Evolutionary conservation across 2,888 invertebrate genomes (phyloP), one percentile per base, ranked within the genome.

Genomic region (Drosophila kokeensis): DNA sequence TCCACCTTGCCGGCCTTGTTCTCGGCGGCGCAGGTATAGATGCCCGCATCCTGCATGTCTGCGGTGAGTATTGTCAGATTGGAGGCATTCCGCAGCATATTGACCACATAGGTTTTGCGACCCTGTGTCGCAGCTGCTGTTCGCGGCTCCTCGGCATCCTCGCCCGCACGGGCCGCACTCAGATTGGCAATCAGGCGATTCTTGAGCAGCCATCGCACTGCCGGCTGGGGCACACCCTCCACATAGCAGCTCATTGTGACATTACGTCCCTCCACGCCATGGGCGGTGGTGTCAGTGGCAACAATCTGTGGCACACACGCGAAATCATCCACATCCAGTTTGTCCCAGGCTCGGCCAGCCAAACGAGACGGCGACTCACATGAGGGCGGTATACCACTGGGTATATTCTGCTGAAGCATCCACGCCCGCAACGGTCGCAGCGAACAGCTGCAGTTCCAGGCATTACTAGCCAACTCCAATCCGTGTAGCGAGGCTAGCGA

Each of bases 401-500:
- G 97, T 40, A 97, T 95, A 90, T 97, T 97, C 89, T 95, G 95
- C 68, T 94, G 94, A 73, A 96, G 93, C 96, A 97, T 96, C 97
- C 97, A 97, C 84, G 96, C 95, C 29, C 96, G 94, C 73, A 97
- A 92, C 0, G 97, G 96, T 63, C 96, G 94, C 70, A 97, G 92
- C 32, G 94, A 94, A 91, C 97, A 97, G 49, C 96, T 96, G 92
- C 97, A 97, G 92, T 97, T 96, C 97, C 97, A 97, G 0, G 96
- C 96, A 92, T 97, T 97, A 70, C 94, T 95, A n/a, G 96, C 95
- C 76, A 97, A 92, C 86, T 96, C 96, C 73, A 97, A 93, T 18
- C 96, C 96, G 89, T 96, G 96, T 60, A 97, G 93, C 76, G 95
- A 95, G 76, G 95, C 94, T 53, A 97, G 93, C 13, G 95, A 94